These are phyloP conservation scores for Cheilosia vulpina DNA, from an alignment of 2,888 invertebrate species.

Conservation along the genomic window DNA sequence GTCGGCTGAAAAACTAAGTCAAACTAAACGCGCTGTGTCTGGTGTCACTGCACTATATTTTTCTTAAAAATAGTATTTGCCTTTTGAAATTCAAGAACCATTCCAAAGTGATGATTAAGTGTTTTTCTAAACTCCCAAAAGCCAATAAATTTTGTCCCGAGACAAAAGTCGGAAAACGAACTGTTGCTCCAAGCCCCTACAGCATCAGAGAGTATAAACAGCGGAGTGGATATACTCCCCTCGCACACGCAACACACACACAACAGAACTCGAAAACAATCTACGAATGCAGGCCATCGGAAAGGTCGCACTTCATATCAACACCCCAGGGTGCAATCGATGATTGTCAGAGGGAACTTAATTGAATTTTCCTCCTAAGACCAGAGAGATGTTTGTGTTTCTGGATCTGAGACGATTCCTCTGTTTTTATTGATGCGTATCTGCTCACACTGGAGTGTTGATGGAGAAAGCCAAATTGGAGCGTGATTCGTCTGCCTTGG, in stretches of 20 bases:
- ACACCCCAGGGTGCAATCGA: conserved; percentile 73
- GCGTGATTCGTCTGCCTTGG: no score
- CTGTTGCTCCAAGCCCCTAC: conserved; percentile 55
- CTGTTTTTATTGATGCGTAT: conserved; percentile 27
- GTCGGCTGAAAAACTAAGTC: neutral
- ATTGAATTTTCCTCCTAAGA: conserved; percentile 67
- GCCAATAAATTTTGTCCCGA: conserved; percentile 67
- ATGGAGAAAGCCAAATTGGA: conserved; percentile 26
- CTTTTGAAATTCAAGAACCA: conserved; percentile 53
- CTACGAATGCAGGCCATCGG: conserved; percentile 62
- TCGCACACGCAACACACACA: neutral
- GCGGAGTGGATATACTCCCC: conserved; percentile 3
- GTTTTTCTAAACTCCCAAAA: conserved; percentile 52
- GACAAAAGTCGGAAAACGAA: conserved; percentile 51
- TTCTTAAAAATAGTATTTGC: conserved; percentile 37
- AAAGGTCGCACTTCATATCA: conserved; percentile 70
- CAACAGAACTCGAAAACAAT: conserved; percentile 30
- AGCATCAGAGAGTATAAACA: conserved; percentile 33
- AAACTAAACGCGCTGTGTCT: conserved; percentile 45
- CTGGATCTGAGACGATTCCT: conserved; percentile 54
- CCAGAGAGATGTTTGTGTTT: conserved; percentile 62
- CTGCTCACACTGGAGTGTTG: conserved; percentile 28
- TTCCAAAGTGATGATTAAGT: conserved; percentile 69
- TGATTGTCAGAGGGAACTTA: conserved; percentile 68
- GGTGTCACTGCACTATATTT: conserved; percentile 20